Evolutionary conservation across 2,888 invertebrate species (phyloP).

Genomic region (Caenorhabditis afra): DNA sequence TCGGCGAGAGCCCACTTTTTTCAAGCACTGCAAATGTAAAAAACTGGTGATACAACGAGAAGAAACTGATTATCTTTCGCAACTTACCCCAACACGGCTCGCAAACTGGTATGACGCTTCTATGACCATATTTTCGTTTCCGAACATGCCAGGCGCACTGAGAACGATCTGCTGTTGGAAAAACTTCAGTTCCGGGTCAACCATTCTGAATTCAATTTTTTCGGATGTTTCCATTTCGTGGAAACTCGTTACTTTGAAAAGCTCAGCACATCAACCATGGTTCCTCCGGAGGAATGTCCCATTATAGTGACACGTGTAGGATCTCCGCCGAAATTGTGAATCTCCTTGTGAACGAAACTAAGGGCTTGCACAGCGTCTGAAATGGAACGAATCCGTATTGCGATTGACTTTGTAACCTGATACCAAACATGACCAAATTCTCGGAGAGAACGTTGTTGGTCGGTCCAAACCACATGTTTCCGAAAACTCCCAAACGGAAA

Average conservation of each 20-base stretch:
- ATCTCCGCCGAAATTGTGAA: constrained; percentile 52
- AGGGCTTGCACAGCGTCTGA: constrained; percentile 34
- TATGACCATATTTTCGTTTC: constrained; percentile 10
- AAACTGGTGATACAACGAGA: no score
- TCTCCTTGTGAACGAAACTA: constrained; percentile 40
- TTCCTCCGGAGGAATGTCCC: constrained; percentile 53
- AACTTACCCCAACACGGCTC: constrained; percentile 9
- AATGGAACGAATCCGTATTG: background rate
- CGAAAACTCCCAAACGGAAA: constrained; percentile 71
- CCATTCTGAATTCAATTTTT: constrained; percentile 12
- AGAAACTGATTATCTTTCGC: no score
- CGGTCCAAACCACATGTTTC: constrained; percentile 66
- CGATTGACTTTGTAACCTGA: background rate
- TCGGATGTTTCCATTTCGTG: background rate
- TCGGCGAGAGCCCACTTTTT: constrained; percentile 9
- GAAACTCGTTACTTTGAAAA: constrained; percentile 19
- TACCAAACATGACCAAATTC: constrained; percentile 72
- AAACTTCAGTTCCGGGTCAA: constrained; percentile 38
- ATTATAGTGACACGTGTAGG: constrained; percentile 32
- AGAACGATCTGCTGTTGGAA: constrained; percentile 45
- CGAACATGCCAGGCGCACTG: constrained; percentile 31
- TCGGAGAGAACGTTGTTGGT: constrained; percentile 58
- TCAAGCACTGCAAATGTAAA: background rate
- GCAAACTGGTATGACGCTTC: constrained; percentile 23
- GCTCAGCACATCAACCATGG: constrained; percentile 17